These are phyloP conservation scores for Chrysomela aeneicollis DNA, from an alignment of 2,888 invertebrate species.

Conservation along the genomic window DNA sequence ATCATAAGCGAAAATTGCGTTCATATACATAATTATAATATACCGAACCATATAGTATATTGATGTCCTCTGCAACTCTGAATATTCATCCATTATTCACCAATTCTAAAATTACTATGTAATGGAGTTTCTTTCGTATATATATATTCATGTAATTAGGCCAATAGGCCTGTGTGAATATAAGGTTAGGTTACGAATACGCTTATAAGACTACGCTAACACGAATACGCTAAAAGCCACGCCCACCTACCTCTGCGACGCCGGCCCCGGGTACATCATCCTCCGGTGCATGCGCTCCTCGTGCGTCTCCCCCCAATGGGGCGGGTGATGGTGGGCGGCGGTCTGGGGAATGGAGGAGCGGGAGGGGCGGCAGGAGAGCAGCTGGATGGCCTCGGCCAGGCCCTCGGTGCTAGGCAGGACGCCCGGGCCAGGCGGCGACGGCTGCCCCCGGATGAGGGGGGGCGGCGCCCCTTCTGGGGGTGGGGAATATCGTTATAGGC, in stretches of 20 bases:
- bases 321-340: constrained; percentile 51
- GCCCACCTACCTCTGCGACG: constrained; percentile 54
- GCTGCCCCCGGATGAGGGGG: constrained; percentile 40
- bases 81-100: too few species aligned
- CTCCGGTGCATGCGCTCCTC: constrained; percentile 59
- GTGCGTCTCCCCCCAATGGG: constrained; percentile 57
- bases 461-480: constrained; percentile 43
- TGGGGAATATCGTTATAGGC: too few species aligned
- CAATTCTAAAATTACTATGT: too few species aligned
- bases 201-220: not conserved
- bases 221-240: not conserved
- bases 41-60: too few species aligned
- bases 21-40: too few species aligned
- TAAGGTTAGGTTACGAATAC: too few species aligned
- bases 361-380: constrained; percentile 68
- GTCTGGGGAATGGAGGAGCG: constrained; percentile 55
- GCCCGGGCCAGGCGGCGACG: constrained; percentile 35
- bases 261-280: constrained; percentile 57
- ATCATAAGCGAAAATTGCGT: too few species aligned
- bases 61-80: too few species aligned
- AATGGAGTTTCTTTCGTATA: too few species aligned
- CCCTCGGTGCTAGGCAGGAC: constrained; percentile 70
- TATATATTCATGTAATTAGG: too few species aligned
- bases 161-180: too few species aligned
- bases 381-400: constrained; percentile 71